Percentiles rank a stretch among this genome's conserved stretches.
Conservation (phyloP, 2,113 vertebrate species). For the Sakesphorus luctuosus region DNA sequence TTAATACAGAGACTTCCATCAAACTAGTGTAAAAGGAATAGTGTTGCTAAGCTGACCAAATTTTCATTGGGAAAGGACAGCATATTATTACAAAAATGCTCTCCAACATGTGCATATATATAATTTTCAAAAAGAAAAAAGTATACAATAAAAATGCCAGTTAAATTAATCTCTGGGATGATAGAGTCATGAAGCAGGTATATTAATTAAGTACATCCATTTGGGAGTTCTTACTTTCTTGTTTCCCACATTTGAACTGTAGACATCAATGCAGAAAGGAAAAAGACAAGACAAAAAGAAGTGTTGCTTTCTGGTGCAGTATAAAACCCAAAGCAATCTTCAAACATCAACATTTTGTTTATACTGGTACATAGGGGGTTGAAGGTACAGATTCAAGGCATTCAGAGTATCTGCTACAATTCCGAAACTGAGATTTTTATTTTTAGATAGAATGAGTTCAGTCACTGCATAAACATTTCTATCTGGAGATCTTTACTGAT, state of each 20-base stretch:
- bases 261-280: not conserved
- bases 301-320: not conserved
- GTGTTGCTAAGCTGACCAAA: not conserved
- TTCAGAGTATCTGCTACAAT: not conserved
- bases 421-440: not conserved
- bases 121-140: not conserved
- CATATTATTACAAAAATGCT: not conserved
- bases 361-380: not conserved
- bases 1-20: not conserved
- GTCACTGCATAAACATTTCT: not conserved
- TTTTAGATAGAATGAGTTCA: not conserved
- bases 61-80: not conserved
- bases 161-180: not conserved
- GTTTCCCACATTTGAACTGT: not conserved
- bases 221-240: not conserved
- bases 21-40: not conserved
- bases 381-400: not conserved
- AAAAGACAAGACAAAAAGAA: not conserved
- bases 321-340: fast-evolving
- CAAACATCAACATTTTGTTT: not conserved
- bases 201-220: not conserved
- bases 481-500: not conserved
- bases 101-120: not conserved
- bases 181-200: not conserved
- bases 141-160: not conserved